Evolutionary conservation across 2,888 invertebrate species (phyloP), one percentile per base, ranked within the genome.

Genomic region (Drosophila recens): DNA sequence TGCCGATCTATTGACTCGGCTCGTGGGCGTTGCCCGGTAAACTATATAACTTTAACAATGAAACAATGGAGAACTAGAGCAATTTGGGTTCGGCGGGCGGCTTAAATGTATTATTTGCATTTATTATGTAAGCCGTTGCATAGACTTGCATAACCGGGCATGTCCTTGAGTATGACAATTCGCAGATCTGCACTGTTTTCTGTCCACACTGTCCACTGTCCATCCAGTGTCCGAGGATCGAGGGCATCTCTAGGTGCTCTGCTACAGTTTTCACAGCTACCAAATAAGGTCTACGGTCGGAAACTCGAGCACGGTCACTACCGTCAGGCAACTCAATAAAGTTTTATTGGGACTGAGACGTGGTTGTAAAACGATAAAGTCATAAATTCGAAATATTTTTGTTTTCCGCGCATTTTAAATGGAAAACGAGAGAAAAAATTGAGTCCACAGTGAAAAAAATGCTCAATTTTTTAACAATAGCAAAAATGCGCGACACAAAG

Each of bases 91-190:
- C 79, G 42, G 57, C 63, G 52, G 64, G 68, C 72, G 70, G 74
- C 69, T 82, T 80, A 76, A 82, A 59, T n/a, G 20, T 51, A 57
- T 75, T 72, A 82, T 85, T 75, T 57, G 67, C 68, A 75, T 81
- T 71, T 86, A 88, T 88, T 87, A 88, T 90, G 86, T 74, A 89
- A 89, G 75, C 75, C 80, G 57, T 86, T 89, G 83, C 86, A 89
- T 88, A 74, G 74, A 72, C 86, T 86, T 89, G 88, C 85, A 89
- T 89, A 87, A 86, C 85, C 86, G 56, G 64, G 34, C 67, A 67
- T 43, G 75, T 67, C 79, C 78, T 78, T 78, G 78, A 72, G 42
- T 17, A 4, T 1, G 4, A 51, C 43, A 5, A 72, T 59, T 63
- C 23, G 40, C 71, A 61, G 51, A 63, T 48, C 34, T 38, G 33